Base-by-base conservation (phyloP, 2,113 vertebrate genomes). In the Falcunculus frontatus region DNA sequence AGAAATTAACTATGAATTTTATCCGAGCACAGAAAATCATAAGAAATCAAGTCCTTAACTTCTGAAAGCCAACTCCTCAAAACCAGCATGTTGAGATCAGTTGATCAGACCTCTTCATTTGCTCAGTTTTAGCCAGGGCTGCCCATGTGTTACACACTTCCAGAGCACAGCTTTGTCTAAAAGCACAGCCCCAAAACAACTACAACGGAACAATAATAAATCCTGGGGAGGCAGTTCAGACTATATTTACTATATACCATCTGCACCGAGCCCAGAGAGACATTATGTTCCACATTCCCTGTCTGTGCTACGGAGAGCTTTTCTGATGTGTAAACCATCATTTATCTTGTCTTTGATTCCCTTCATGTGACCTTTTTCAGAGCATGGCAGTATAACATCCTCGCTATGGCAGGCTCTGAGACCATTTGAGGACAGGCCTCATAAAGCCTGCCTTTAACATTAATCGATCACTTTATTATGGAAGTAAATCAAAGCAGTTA, bases 401-500 rank as follows among this genome's bases (percentile, higher is more conserved):
- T 95, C 10, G 19, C 83, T 22, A 15, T 25, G 50, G 87, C 92
- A 81, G 77, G 92, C 75, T 94, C 77, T 1, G 53, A 73, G 87
- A 95, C 89, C 76, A 76, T 93, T 74, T 67, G 46, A 96, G 84
- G 91, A 97, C 91, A 97, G 91, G 81, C 91, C 84, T 96, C 94
- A 95, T 97, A 96, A 98, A 97, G 87, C 70, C 46, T 82, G 94
- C 57, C 81, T 97, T 96, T 96, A 92, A 94, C 92, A 86, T 97
- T 97, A 97, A 97, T 98, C 52, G 8, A 97, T 97, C 93, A 95
- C 90, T 95, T 97, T 97, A 97, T 97, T 97, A 96, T 64, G 76
- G 91, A 70, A 96, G 88, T 96, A 97, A 97, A 97, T 97, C 95
- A 97, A 96, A 96, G 95, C 57, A 67, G 55, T 97, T 96, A 96